Evolutionary conservation across 2,113 vertebrate genomes (phyloP).

Genomic region (Phalacrocorax pelagicus): DNA sequence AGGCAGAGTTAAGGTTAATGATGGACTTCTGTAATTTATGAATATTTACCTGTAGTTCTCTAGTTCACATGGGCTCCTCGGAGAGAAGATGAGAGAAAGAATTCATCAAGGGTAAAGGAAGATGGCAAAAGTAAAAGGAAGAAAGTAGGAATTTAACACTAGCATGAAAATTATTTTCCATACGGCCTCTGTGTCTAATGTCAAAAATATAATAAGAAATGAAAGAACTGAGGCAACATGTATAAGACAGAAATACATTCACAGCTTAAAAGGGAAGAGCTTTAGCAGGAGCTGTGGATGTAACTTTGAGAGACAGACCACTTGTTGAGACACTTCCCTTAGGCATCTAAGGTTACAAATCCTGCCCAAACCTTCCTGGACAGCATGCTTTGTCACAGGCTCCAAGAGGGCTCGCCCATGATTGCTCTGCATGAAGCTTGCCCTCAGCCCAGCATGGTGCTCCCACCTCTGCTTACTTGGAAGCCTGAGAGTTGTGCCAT

Average conservation of each 20-base stretch:
- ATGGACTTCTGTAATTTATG: slow-evolving; percentile 15
- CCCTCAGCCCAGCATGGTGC: background rate
- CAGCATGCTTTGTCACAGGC: background rate
- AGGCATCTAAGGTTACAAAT: background rate
- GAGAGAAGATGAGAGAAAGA: background rate
- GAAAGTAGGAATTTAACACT: background rate
- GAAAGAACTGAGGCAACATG: background rate
- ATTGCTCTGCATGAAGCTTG: background rate
- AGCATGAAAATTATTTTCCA: background rate
- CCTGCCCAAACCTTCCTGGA: background rate
- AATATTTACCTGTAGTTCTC: slow-evolving; percentile 11
- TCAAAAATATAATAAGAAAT: background rate
- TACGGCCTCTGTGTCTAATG: background rate
- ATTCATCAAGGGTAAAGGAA: background rate
- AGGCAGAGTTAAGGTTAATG: slow-evolving; percentile 38
- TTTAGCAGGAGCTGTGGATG: background rate
- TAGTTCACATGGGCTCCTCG: background rate
- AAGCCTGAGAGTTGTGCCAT: background rate
- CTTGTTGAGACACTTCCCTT: background rate
- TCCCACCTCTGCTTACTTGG: background rate
- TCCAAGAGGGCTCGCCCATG: background rate
- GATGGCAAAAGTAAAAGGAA: background rate
- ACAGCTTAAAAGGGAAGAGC: background rate
- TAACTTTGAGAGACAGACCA: background rate
- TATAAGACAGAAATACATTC: background rate